Evolutionary conservation across 2,113 vertebrate species (phyloP), one percentile per base, ranked within the genome.

Genomic region (Ophiodon elongatus): DNA sequence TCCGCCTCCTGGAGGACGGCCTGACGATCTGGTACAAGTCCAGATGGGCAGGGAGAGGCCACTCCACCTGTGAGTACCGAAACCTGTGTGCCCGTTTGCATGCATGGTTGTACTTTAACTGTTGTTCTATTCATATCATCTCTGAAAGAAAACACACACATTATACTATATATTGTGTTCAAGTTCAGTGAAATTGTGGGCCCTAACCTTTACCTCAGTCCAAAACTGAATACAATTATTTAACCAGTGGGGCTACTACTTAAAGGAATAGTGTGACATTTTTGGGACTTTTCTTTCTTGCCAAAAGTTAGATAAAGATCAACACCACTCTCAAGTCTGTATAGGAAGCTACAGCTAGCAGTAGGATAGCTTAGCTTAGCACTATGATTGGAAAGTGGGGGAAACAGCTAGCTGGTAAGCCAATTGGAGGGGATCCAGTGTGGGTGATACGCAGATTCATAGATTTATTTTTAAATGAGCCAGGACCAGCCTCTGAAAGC

Each of bases 1-100:
- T 97, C 94, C 96, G 95, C 80, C 96, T 99, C 10, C 95, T 97
- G 89, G 96, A 98, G 1, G 98, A 99, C 11, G 95, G 96, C 80
- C 95, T 97, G 96, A 98, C 96, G 0, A 95, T 99, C 86, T 97
- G 97, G 96, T 98, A 99, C 91, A 96, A 97, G 81, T 98, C 97
- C 72, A 97, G 96, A 92, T 96, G 95, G 79, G 93, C 96, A 0
- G 96, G 96, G 45, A 96, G 88, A 79, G 94, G 91, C 63, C 97
- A 97, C 89, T 97, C 96, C 87, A 97, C 96, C 41, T 99, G 98
- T 99, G 94, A 91, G 95, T 89, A 45, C 27, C 29, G 14, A 56
- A 9, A 25, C 3, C 5, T 25, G 4, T 8, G 43, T 33, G 5
- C 64, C n/a, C n/a, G n/a, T n/a, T n/a, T n/a, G n/a, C n/a, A n/a